Conservation (phyloP, 2,888 invertebrate species). For the Luperina testacea region DNA sequence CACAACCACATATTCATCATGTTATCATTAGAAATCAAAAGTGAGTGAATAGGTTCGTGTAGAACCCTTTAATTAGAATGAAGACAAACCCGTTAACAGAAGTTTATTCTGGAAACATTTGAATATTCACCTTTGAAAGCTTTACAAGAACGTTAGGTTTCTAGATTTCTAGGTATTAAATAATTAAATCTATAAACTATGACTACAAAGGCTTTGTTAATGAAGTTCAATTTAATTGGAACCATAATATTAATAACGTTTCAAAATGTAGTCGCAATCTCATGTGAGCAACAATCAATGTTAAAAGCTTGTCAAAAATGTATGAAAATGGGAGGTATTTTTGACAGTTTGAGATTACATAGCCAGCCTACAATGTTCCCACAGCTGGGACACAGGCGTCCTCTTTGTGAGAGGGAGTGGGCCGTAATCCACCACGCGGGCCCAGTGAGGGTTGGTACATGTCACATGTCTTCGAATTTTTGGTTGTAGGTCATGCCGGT, state of each 20-base stretch:
- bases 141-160: background rate
- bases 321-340: background rate
- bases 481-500: background rate
- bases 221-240: slow-evolving; percentile 1
- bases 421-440: background rate
- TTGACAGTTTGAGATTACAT: background rate
- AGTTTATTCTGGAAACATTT: slow-evolving; percentile 26
- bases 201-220: background rate
- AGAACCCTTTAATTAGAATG: slow-evolving; percentile 25
- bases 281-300: background rate
- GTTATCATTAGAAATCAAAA: slow-evolving; percentile 10
- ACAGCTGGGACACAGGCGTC: background rate
- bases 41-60: slow-evolving; percentile 27
- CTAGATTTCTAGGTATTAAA: background rate
- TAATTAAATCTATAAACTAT: background rate
- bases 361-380: background rate
- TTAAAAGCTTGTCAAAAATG: background rate
- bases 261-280: background rate
- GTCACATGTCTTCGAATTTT: background rate
- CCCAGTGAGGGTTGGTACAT: background rate
- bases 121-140: background rate
- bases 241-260: background rate
- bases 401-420: background rate
- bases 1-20: slow-evolving; percentile 1
- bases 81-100: slow-evolving; percentile 15